Evolutionary conservation across 2,888 invertebrate genomes (phyloP).

Genomic region (Oegoconia quadripuncta): DNA sequence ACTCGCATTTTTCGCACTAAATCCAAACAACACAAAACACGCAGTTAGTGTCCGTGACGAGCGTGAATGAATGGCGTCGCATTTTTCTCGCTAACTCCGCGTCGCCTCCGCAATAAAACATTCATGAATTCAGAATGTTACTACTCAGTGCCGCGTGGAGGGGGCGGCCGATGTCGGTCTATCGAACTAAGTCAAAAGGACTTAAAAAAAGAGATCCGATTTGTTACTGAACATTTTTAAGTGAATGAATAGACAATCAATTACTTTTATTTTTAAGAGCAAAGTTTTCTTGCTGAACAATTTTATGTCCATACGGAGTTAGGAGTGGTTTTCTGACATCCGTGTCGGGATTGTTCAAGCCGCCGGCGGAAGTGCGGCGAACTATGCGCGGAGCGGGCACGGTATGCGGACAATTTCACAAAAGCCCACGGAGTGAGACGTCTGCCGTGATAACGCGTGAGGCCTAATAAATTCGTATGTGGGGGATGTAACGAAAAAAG

Average conservation of each 20-base stretch:
- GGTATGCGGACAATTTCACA: constrained; percentile 68
- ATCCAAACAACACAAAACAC: constrained; percentile 67
- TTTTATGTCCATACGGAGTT: neutral
- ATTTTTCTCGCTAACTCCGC: constrained; percentile 68
- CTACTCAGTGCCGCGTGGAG: constrained; percentile 53
- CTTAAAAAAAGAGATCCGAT: constrained; percentile 29
- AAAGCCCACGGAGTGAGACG: constrained; percentile 64
- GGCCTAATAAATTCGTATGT: constrained; percentile 66
- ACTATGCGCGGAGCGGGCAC: constrained; percentile 51
- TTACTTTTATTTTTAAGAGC: constrained; percentile 9
- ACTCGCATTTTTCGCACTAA: constrained; percentile 58
- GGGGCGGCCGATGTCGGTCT: constrained; percentile 22
- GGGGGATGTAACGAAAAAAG: constrained; percentile 52
- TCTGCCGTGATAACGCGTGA: constrained; percentile 59
- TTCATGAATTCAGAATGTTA: constrained; percentile 69
- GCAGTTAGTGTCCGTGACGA: constrained; percentile 73
- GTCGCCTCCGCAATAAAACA: constrained; percentile 67
- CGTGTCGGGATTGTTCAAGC: constrained; percentile 40
- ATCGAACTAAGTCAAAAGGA: constrained; percentile 14
- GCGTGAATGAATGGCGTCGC: constrained; percentile 64
- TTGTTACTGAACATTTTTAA: constrained; percentile 11
- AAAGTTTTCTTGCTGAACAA: constrained; percentile 5
- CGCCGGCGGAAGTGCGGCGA: constrained; percentile 50
- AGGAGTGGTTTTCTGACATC: constrained; percentile 44
- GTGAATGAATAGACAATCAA: constrained; percentile 16